Conservation (phyloP, 2,888 invertebrate genomes). For the Hirtodrosophila histrioides region DNA sequence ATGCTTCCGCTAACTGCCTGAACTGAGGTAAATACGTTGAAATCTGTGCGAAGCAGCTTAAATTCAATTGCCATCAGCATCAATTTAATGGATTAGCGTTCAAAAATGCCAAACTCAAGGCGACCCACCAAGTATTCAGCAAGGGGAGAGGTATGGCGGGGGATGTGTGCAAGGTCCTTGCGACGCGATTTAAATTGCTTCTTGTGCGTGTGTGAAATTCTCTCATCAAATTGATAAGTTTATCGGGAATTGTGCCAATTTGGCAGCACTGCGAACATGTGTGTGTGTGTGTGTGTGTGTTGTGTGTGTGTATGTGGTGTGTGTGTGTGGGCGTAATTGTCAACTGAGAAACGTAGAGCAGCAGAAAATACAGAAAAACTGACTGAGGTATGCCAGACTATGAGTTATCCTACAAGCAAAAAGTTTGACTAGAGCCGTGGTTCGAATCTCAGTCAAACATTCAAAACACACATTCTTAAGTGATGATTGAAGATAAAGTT, state of each 20-base stretch:
- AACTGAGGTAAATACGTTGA: slow-evolving; percentile 55
- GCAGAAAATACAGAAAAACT: slow-evolving; percentile 1
- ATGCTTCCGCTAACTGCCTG: slow-evolving; percentile 43
- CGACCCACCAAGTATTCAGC: not conserved
- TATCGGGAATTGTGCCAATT: slow-evolving; percentile 79
- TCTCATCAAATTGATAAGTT: slow-evolving; percentile 78
- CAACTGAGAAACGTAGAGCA: slow-evolving; percentile 39
- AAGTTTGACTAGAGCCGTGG: no score
- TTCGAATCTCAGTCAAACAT: no score
- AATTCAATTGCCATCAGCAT: slow-evolving; percentile 78
- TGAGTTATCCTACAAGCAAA: not conserved
- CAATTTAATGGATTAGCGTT: slow-evolving; percentile 80
- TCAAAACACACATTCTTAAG: no score
- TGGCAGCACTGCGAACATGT: slow-evolving; percentile 33
- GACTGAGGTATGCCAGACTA: no score
- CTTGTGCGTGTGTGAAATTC: slow-evolving; percentile 38
- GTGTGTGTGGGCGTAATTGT: slow-evolving; percentile 52
- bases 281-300: slow-evolving; percentile 11
- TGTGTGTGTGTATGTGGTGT: slow-evolving; percentile 13
- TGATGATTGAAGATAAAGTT: no score
- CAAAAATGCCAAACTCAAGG: slow-evolving; percentile 49
- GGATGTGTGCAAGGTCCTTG: not conserved
- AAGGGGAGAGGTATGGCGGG: not conserved
- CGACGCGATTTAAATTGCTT: slow-evolving; percentile 19
- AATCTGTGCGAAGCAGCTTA: slow-evolving; percentile 69